Conservation (phyloP, 2,797 vertebrate genomes). For the Clarias fuscus region DNA sequence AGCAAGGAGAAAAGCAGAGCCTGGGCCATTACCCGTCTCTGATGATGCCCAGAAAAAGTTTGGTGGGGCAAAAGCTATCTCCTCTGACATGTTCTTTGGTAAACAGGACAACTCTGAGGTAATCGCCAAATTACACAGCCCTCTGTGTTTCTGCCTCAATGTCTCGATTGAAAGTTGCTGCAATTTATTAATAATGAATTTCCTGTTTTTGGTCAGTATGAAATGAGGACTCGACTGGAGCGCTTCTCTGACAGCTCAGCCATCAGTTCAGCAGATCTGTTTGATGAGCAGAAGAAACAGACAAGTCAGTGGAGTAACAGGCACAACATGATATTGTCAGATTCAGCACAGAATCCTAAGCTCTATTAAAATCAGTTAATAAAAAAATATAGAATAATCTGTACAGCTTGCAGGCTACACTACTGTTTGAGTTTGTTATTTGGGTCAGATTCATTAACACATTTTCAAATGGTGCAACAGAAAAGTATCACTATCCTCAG, state of each 20-base stretch:
- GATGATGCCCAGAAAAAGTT: constrained; percentile 92
- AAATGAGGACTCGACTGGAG: constrained; percentile 86
- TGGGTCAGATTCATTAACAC: neutral
- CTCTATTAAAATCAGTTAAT: neutral
- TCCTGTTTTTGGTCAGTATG: constrained; percentile 75
- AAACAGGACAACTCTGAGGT: constrained; percentile 87
- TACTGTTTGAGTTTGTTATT: neutral
- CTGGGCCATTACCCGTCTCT: constrained; percentile 56
- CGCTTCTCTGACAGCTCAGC: constrained; percentile 81
- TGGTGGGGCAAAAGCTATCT: constrained; percentile 89
- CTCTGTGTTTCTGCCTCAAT: neutral
- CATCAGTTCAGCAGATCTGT: constrained; percentile 93
- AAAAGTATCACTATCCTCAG: neutral
- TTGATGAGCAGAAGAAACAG: constrained; percentile 88
- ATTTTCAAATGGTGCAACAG: neutral
- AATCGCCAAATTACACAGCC: constrained; percentile 7
- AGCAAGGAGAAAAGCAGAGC: constrained; percentile 81
- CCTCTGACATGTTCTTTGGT: constrained; percentile 97
- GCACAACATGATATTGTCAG: neutral
- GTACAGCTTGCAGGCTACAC: neutral
- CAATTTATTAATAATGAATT: neutral
- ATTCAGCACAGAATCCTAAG: neutral
- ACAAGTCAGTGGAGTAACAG: constrained; percentile 66
- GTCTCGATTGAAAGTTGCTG: neutral
- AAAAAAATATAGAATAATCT: neutral